These are phyloP conservation scores for Tetramorium bicarinatum DNA, from an alignment of 2,888 invertebrate genomes.

Conservation along the genomic window DNA sequence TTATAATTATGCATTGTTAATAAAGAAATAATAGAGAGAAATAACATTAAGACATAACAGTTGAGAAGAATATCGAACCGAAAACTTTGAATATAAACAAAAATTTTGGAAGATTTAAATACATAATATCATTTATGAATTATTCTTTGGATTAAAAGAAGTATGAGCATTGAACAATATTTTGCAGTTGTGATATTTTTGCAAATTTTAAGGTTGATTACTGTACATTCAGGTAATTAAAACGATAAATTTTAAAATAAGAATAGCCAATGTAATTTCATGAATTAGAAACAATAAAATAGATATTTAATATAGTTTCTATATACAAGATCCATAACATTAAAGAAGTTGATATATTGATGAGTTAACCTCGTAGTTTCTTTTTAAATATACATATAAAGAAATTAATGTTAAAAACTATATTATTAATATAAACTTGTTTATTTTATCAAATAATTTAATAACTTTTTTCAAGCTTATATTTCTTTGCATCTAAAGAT, in stretches of 20 bases:
- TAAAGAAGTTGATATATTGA: no score
- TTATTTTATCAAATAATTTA: no score
- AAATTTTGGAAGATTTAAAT: constrained; percentile 7
- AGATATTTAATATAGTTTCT: background rate
- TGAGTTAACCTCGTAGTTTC: no score
- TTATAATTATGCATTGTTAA: background rate
- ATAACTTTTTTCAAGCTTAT: no score
- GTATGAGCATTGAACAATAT: constrained; percentile 1
- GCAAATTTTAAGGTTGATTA: background rate
- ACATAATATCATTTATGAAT: background rate
- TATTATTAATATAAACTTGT: no score
- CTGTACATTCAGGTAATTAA: constrained; percentile 16
- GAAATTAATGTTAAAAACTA: no score
- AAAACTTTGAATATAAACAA: background rate
- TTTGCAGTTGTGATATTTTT: background rate
- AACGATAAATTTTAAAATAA: background rate
- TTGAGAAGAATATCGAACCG: background rate
- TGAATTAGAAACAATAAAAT: background rate
- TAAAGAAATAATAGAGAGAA: background rate
- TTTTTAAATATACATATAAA: no score
- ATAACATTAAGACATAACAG: background rate
- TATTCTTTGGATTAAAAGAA: background rate
- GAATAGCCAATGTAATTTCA: background rate
- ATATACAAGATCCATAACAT: no score
- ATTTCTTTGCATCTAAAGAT: no score